Conservation (phyloP, 1,140 invertebrate species). For the Euwallacea similis region DNA sequence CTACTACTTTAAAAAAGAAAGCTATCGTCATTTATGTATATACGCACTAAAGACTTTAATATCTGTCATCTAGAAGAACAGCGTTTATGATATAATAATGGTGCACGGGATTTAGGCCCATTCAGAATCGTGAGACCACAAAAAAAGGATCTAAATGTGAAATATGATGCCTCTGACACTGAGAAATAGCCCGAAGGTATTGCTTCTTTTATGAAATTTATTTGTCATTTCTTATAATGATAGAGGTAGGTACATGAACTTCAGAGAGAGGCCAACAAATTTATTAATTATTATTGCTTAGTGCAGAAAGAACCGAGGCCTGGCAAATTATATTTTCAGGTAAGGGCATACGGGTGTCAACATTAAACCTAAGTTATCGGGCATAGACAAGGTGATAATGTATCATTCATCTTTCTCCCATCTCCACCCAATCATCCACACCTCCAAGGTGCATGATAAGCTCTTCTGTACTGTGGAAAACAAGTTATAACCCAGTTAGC, state of each 20-base stretch:
- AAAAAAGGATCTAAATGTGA: conserved; percentile 34
- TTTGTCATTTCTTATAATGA: conserved; percentile 40
- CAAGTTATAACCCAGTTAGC: too few relatives aligned
- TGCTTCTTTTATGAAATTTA: conserved; percentile 35
- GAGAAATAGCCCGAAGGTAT: conserved; percentile 35
- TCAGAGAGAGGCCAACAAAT: background rate
- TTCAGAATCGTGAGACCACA: conserved; percentile 30
- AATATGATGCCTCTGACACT: conserved; percentile 40
- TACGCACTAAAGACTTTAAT: conserved; percentile 9
- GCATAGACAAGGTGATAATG: too few relatives aligned
- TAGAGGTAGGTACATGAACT: conserved; percentile 6
- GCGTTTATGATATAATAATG: conserved; percentile 26
- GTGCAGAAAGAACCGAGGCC: too few relatives aligned
- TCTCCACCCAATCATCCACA: too few relatives aligned
- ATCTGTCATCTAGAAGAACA: conserved; percentile 22
- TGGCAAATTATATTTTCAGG: too few relatives aligned
- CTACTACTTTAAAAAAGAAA: background rate
- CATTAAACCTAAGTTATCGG: too few relatives aligned
- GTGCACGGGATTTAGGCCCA: conserved; percentile 32
- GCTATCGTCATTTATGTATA: background rate
- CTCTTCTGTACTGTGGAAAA: too few relatives aligned
- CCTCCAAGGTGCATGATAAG: too few relatives aligned
- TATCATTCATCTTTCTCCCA: too few relatives aligned
- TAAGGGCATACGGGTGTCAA: too few relatives aligned
- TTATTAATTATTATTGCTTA: background rate